A percentile compares a stretch with the other conserved stretches of the same genome.
Evolutionary conservation across 2,888 invertebrate species (phyloP).

Genomic region (Fissipunctia ypsillon): DNA sequence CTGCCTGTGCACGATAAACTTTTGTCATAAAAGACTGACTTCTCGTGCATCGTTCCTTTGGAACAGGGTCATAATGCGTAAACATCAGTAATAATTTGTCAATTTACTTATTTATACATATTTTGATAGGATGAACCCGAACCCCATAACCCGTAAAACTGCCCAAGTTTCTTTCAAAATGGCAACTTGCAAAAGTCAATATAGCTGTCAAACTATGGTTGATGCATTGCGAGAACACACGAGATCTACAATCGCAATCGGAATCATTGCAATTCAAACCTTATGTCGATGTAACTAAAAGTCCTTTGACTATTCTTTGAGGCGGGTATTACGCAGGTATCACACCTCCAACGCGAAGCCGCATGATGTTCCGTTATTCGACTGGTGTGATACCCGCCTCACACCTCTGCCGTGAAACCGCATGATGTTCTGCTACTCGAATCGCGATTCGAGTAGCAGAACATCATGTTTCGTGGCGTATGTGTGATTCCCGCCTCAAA

Average conservation of each 20-base stretch:
- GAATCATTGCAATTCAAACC: background rate
- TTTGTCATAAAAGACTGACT: conserved; percentile 73
- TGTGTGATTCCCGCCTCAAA: too few relatives aligned
- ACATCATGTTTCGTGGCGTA: too few relatives aligned
- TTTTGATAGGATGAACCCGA: background rate
- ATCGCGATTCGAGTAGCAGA: too few relatives aligned
- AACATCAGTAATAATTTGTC: conserved; percentile 66
- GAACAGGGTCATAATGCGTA: conserved; percentile 66
- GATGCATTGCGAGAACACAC: too few relatives aligned
- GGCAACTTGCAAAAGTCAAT: background rate
- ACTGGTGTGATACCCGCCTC: too few relatives aligned
- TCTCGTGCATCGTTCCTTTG: conserved; percentile 62
- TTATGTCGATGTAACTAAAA: background rate
- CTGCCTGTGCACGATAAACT: conserved; percentile 40
- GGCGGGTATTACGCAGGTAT: too few relatives aligned
- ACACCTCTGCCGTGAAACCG: too few relatives aligned
- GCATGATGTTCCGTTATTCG: too few relatives aligned
- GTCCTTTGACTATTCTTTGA: background rate
- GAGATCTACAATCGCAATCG: too few relatives aligned
- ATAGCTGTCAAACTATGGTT: background rate
- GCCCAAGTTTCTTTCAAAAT: conserved; percentile 9
- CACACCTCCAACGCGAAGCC: too few relatives aligned
- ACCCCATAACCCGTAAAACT: background rate
- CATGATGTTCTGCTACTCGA: too few relatives aligned
- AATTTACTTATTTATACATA: conserved; percentile 46